Conservation (phyloP, 2,888 invertebrate genomes). For the Micoletzkya japonica region DNA sequence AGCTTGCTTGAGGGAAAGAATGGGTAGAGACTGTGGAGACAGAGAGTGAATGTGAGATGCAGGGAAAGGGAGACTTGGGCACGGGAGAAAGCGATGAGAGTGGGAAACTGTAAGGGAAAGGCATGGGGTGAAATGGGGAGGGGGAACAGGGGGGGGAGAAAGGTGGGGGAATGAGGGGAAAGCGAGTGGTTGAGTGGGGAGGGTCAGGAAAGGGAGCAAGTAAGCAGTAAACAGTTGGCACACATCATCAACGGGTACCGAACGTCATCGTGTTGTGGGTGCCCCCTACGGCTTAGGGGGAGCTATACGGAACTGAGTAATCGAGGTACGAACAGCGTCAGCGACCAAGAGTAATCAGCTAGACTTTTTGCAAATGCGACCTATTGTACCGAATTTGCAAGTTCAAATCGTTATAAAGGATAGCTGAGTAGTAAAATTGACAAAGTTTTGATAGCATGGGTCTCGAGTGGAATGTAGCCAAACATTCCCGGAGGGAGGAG, state of each 20-base stretch:
- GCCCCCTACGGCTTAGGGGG: neutral
- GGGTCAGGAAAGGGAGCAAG: too few relatives aligned
- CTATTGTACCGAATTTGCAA: too few relatives aligned
- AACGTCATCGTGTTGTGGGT: neutral
- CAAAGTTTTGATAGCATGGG: too few relatives aligned
- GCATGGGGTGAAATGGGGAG: neutral
- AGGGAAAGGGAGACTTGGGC: neutral
- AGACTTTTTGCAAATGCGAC: too few relatives aligned
- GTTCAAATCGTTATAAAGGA: too few relatives aligned
- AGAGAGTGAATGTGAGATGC: neutral
- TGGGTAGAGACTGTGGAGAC: conserved; percentile 3
- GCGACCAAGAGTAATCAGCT: neutral
- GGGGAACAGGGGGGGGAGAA: neutral
- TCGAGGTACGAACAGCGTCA: neutral
- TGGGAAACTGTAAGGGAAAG: neutral
- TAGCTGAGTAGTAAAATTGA: too few relatives aligned
- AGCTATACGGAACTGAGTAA: neutral
- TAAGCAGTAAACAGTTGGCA: neutral
- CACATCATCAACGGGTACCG: neutral
- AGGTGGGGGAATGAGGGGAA: neutral
- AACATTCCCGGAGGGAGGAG: too few relatives aligned
- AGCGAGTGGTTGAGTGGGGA: conserved; percentile 15
- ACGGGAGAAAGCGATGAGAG: conserved; percentile 5
- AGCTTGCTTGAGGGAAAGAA: neutral
- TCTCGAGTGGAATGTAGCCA: too few relatives aligned